These are phyloP conservation scores for Rattus norvegicus DNA, from an alignment of 2,113 vertebrate genomes.

Conservation along the genomic window GRCr8 NC_086030.1:38447501-38448000, in stretches of 20 bases:
- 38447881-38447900: conserved; percentile 87
- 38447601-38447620: conserved; percentile 92
- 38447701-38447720: background rate
- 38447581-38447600: conserved; percentile 94
- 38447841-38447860: conserved; percentile 92
- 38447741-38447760: background rate
- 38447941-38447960: conserved; percentile 91
- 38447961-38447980: conserved; percentile 90
- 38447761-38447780: background rate
- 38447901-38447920: conserved; percentile 87
- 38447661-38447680: conserved; percentile 94
- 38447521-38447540: conserved; percentile 79
- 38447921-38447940: conserved; percentile 94
- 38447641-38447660: conserved; percentile 93
- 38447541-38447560: too few relatives aligned
- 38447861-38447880: conserved; percentile 91
- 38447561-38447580: conserved; percentile 86
- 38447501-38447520: too few relatives aligned
- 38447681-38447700: background rate
- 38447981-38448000: conserved; percentile 86
- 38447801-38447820: conserved; percentile 86
- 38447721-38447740: background rate
- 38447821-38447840: conserved; percentile 91
- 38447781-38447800: conserved; percentile 90
- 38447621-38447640: conserved; percentile 92